Percentiles rank a stretch among this genome's conserved stretches.
These are phyloP conservation scores for Ptychochromis oligacanthus DNA, from an alignment of 2,113 vertebrate species.

Conservation along the genomic window DNA sequence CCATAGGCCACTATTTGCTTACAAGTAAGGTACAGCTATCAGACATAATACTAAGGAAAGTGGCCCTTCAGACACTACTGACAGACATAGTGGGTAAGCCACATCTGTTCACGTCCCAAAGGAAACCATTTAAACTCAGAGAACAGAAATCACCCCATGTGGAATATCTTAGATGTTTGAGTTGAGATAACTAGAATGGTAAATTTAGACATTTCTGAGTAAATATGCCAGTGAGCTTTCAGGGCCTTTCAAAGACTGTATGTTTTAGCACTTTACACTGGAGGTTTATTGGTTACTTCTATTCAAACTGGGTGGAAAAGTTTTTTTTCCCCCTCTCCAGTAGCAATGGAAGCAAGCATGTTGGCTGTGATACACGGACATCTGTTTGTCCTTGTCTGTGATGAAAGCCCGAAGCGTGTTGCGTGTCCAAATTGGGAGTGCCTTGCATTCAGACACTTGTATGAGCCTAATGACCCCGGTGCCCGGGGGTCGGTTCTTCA, in stretches of 20 bases:
- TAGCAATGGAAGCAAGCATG: conserved; percentile 61
- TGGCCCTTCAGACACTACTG: neutral
- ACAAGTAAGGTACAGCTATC: neutral
- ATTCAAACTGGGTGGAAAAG: conserved; percentile 53
- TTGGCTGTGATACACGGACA: conserved; percentile 76
- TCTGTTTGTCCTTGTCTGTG: conserved; percentile 79
- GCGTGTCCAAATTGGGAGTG: conserved; percentile 68
- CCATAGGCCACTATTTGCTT: neutral
- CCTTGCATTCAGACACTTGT: conserved; percentile 71
- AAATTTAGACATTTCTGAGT: conserved; percentile 15
- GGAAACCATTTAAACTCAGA: neutral
- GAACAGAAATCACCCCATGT: neutral
- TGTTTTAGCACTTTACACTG: conserved; percentile 48
- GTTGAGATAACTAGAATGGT: neutral
- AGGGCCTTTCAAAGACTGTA: conserved; percentile 32
- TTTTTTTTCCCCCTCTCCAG: conserved; percentile 36
- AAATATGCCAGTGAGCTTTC: conserved; percentile 15
- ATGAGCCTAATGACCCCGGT: conserved; percentile 71
- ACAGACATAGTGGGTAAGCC: neutral
- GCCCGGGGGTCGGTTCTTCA: conserved; percentile 54
- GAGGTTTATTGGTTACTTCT: conserved; percentile 50
- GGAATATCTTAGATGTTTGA: neutral
- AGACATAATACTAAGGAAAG: neutral
- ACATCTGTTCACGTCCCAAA: neutral
- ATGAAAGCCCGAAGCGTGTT: conserved; percentile 69